Evolutionary conservation across 1,140 invertebrate species (phyloP).

Genomic region (Temnothorax nylanderi): DNA sequence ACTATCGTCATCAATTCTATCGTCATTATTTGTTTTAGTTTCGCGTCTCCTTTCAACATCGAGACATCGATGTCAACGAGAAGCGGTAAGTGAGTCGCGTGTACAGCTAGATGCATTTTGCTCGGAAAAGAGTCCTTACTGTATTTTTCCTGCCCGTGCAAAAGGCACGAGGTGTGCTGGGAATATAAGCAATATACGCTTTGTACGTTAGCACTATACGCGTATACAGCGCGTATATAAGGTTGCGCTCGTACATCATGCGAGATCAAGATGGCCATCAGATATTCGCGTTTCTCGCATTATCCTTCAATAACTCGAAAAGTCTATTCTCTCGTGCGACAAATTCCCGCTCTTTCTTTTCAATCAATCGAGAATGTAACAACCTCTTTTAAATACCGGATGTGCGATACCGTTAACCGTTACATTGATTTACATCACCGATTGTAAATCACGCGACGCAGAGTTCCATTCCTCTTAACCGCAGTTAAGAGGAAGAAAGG

Average conservation of each 20-base stretch:
- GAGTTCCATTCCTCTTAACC: neutral
- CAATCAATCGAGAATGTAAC: neutral
- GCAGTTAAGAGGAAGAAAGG: neutral
- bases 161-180: conserved; percentile 58
- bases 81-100: conserved; percentile 35
- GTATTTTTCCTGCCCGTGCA: conserved; percentile 11
- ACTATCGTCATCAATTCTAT: neutral
- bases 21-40: neutral
- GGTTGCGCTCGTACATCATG: conserved; percentile 11
- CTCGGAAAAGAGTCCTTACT: conserved; percentile 62
- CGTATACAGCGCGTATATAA: neutral
- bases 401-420: neutral
- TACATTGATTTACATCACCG: neutral
- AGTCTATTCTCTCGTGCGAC: neutral
- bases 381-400: neutral
- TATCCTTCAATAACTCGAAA: neutral
- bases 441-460: neutral
- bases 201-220: neutral
- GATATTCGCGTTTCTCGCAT: conserved; percentile 16
- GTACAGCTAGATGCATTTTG: conserved; percentile 67
- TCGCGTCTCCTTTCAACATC: neutral
- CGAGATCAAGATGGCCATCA: neutral
- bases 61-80: neutral
- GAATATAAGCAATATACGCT: conserved; percentile 47
- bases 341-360: neutral